Conservation (phyloP, 2,888 invertebrate genomes). For the Cantharis rustica region DNA sequence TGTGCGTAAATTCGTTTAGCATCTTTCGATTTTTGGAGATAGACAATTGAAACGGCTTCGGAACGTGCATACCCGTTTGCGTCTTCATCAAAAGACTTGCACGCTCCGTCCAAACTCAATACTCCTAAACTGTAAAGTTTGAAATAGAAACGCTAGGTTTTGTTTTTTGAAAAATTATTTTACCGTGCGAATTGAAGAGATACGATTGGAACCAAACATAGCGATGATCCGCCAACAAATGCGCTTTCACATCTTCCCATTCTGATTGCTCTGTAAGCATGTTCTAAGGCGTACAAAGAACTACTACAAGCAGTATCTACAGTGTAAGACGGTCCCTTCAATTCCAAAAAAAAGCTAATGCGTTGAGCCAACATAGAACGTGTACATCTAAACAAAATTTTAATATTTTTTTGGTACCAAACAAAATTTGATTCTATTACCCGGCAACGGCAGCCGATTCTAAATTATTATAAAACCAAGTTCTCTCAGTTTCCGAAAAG, state of each 20-base stretch:
- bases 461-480: conserved; percentile 62
- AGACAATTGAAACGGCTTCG: conserved; percentile 73
- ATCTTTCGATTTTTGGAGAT: conserved; percentile 69
- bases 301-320: conserved; percentile 97
- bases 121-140: conserved; percentile 65
- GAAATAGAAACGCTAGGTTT: not conserved
- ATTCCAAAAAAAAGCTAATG: conserved; percentile 85
- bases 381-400: conserved; percentile 65
- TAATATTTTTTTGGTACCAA: not conserved
- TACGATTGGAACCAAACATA: conserved; percentile 86
- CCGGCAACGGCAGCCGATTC: conserved; percentile 55
- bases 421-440: conserved; percentile 50
- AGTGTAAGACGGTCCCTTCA: conserved; percentile 86
- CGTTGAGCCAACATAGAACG: conserved; percentile 91
- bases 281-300: conserved; percentile 84
- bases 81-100: conserved; percentile 87
- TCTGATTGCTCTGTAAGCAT: conserved; percentile 76
- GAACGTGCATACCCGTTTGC: conserved; percentile 85
- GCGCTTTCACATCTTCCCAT: conserved; percentile 86
- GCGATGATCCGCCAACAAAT: conserved; percentile 84
- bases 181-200: conserved; percentile 85
- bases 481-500: conserved; percentile 77
- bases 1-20: conserved; percentile 60
- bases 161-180: conserved; percentile 23
- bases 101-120: conserved; percentile 82